These are phyloP conservation scores for Anoncus sp. DNA, from an alignment of 2,888 invertebrate species.

Conservation along the genomic window DNA sequence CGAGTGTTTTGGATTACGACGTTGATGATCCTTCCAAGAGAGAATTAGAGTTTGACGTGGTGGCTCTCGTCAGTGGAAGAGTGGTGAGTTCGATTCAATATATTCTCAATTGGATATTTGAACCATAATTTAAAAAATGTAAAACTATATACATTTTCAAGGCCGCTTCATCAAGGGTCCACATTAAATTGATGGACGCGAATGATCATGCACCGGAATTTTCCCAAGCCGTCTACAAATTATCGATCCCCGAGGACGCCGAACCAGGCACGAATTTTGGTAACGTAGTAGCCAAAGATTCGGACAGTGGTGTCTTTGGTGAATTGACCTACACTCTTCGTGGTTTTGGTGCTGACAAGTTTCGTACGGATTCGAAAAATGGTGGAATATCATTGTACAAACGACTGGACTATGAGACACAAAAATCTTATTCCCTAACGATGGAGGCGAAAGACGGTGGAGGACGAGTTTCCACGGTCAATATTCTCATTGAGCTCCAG, in stretches of 20 bases:
- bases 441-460: slow-evolving; percentile 93
- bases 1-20: slow-evolving; percentile 89
- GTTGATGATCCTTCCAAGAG: slow-evolving; percentile 86
- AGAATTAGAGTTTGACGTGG: slow-evolving; percentile 88
- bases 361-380: slow-evolving; percentile 87
- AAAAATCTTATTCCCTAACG: slow-evolving; percentile 91
- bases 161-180: slow-evolving; percentile 86
- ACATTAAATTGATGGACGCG: slow-evolving; percentile 88
- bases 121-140: neutral
- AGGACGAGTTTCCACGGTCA: slow-evolving; percentile 88
- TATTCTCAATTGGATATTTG: neutral
- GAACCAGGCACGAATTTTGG: slow-evolving; percentile 87
- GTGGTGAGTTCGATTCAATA: slow-evolving; percentile 74
- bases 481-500: slow-evolving; percentile 88
- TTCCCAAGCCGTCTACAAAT: slow-evolving; percentile 86
- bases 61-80: slow-evolving; percentile 85
- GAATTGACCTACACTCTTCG: slow-evolving; percentile 89
- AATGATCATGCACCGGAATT: slow-evolving; percentile 93
- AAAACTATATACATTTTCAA: slow-evolving; percentile 70
- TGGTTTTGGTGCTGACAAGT: slow-evolving; percentile 92
- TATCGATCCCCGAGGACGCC: slow-evolving; percentile 88
- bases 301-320: slow-evolving; percentile 90
- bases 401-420: slow-evolving; percentile 90
- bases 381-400: slow-evolving; percentile 89
- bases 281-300: slow-evolving; percentile 88